Base-by-base conservation (phyloP, 1,140 invertebrate genomes). In the Penaeus indicus region DNA sequence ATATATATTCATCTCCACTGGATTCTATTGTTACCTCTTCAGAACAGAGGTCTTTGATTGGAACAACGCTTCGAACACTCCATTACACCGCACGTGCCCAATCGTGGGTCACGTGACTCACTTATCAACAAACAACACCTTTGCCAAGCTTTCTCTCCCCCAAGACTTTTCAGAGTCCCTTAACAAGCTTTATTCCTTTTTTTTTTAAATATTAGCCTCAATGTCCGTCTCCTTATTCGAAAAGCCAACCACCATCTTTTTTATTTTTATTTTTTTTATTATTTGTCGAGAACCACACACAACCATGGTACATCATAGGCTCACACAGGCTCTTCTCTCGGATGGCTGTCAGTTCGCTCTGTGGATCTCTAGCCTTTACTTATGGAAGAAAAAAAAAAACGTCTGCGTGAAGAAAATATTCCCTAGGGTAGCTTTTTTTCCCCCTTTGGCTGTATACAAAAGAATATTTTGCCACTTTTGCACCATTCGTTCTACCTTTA, bases 271-370 rank as follows among this genome's bases (percentile, higher is more conserved):
- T 63, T 54, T 10, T 10, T 64, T 86, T 61, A 79, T 47, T 13
- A 10, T 54, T 16, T 54, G 54, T 54, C 75, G 63, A 86, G 85
- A 86, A 80, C 62, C 77, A 80, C 77, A 86, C 85, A 86, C 85
- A 86, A 86, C 85, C 85, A 86, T 69, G 77, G 85, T 80, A 81
- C 62, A 80, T 67, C 61, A 80, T 80, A 80, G 61, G 18, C 67
- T 80, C 85, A 80, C 75, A 67, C 85, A 86, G 85, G 85, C 85
- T 86, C 85, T 86, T 54, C 75, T 86, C 85, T 80, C 85, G 42
- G 85, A 80, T 86, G 85, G 80, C 75, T n/a, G 75, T 80, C 42
- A 86, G 63, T 64, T 10, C 77, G 63, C 42, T 61, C 22, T 80
- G 85, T 38, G 60, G 27, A 27, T 86, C 85, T 86, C 61, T 78